Conservation (phyloP, 2,888 invertebrate species). For the Priocnemis perturbator region DNA sequence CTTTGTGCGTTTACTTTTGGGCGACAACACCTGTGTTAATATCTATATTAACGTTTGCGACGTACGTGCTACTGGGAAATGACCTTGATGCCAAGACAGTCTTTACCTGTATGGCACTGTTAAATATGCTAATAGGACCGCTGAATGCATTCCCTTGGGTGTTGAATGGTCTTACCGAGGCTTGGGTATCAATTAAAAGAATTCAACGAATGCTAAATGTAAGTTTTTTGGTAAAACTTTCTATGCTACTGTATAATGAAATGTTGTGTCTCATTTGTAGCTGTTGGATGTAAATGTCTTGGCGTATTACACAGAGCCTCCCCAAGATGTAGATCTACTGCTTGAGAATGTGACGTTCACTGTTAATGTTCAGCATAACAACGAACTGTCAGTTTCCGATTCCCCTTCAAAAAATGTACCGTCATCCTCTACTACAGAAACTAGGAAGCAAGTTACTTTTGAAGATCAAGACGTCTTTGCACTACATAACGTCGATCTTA, state of each 20-base stretch:
- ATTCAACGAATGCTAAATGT: slow-evolving; percentile 89
- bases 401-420: slow-evolving; percentile 21
- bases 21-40: slow-evolving; percentile 97
- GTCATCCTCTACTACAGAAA: slow-evolving; percentile 44
- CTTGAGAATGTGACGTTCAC: slow-evolving; percentile 59
- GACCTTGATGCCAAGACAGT: slow-evolving; percentile 91
- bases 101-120: slow-evolving; percentile 94
- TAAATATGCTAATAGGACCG: slow-evolving; percentile 97
- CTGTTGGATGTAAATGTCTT: slow-evolving; percentile 80
- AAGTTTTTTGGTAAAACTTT: slow-evolving; percentile 65
- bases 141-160: slow-evolving; percentile 99
- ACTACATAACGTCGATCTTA: slow-evolving; percentile 73
- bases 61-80: slow-evolving; percentile 86
- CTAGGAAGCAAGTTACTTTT: slow-evolving; percentile 56
- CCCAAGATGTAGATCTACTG: slow-evolving; percentile 61
- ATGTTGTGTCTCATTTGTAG: slow-evolving; percentile 70
- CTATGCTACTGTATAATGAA: not conserved
- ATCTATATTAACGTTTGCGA: slow-evolving; percentile 88
- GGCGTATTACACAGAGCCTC: slow-evolving; percentile 77
- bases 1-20: slow-evolving; percentile 98
- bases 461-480: slow-evolving; percentile 67
- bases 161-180: slow-evolving; percentile 95
- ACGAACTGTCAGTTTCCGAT: slow-evolving; percentile 18
- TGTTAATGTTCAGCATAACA: slow-evolving; percentile 40
- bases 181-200: slow-evolving; percentile 94